Base-by-base conservation (phyloP, 1,140 invertebrate species). In the Sipha flava region DNA sequence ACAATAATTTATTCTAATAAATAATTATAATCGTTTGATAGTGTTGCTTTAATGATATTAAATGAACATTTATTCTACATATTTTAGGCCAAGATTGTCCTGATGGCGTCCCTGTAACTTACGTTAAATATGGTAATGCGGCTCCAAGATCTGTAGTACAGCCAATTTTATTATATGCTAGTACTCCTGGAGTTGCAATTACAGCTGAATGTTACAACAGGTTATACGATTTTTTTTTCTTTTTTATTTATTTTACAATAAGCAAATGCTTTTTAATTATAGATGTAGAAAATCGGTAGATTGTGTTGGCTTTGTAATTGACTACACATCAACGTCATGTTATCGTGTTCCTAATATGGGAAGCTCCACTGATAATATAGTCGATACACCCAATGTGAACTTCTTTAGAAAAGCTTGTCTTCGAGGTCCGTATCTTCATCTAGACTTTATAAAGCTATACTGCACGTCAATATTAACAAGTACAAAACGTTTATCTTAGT, bases 201-300 rank as follows among this genome's bases (percentile, higher is more conserved):
- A 85, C 85, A 10, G 84, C 84, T 23, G 84, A 85, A 80, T 86
- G 85, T 81, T 85, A 85, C 77, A 85, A 85, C 81, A 84, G 85
- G 84, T 84, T 73, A 80, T 31, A 70, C 14, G 70, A 77, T 34
- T 12, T 1, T n/a, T 7, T 80, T 2, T 29, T 52, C 2, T 79
- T 29, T 62, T 59, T 59, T 18, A 21, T 81, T 6, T 59, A 23
- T 47, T 31, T 64, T 31, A 10, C 3, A 29, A 57, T 57, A 6
- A 6, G n/a, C 7, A 54, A 54, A 54, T 75, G 21, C 2, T 73
- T 18, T 1, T 57, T 14, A 34, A 14, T 79, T 34, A 3, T 62
- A 84, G 83, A 79, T 84, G 83, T 73, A 68, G 73, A 31, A 54
- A 80, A 9, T 80, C 80, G 12, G 18, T 80, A 1, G 81, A 83